Evolutionary conservation across 2,113 vertebrate species (phyloP), one percentile per base, ranked within the genome.

Genomic region (Delphinapterus leucas): DNA sequence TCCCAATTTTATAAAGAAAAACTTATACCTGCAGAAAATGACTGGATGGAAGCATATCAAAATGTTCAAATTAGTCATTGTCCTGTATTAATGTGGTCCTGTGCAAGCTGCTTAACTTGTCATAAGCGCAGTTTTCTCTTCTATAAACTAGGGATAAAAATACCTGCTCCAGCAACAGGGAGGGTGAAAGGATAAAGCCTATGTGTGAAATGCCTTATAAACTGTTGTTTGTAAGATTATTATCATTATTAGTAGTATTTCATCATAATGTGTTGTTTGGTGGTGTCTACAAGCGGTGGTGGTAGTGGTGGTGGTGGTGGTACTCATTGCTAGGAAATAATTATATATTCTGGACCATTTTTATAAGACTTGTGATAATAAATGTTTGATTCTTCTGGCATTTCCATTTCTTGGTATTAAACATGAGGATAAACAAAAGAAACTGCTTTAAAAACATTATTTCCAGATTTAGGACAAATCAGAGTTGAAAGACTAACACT

Each of bases 401-500:
- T 36, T 58, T 90, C 53, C 11, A 41, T 82, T 68, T 92, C 84
- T 76, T 71, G 33, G 12, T 20, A 28, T 92, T 76, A 65, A 91
- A 55, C 44, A 92, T 38, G 49, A 92, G 28, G 67, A 44, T 81
- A 86, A 94, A 71, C 73, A 81, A 61, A 95, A 47, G 49, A 94
- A 95, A 86, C 26, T 88, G 49, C 65, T 95, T 85, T 89, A 49
- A 94, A 95, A 95, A 84, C 14, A 85, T 55, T 23, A 38, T 93
- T 90, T 55, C 68, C 3, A 73, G 21, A n/a, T 58, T 94, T 15
- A 77, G 31, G 38, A 86, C 38, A 92, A 83, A 77, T 86, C 28
- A 92, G 28, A 92, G 10, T 82, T 17, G 13, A 90, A 93, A 65
- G 3, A 76, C 11, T 53, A 60, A 60, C 55, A 26, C 17, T 92